These are phyloP conservation scores for Gnathonemus longibarbis DNA, from an alignment of 2,113 vertebrate genomes.

Conservation along the genomic window DNA sequence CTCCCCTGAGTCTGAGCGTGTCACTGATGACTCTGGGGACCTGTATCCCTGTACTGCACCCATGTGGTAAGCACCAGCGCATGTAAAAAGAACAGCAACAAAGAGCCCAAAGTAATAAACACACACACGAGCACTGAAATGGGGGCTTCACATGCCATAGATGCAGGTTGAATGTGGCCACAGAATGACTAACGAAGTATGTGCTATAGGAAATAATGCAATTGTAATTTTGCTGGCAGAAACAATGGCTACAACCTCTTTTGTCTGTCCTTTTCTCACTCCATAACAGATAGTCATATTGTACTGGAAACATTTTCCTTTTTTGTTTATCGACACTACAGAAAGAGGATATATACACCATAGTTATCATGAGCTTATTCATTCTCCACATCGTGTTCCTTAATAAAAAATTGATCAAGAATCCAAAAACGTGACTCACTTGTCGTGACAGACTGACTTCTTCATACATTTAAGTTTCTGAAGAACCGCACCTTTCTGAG, in stretches of 20 bases:
- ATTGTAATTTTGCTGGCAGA: not conserved
- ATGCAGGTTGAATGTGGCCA: not conserved
- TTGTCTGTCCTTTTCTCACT: not conserved
- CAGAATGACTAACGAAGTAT: not conserved
- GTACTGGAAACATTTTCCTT: not conserved
- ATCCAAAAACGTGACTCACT: not conserved
- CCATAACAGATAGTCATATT: not conserved
- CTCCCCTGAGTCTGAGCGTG: not conserved
- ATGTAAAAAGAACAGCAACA: not conserved
- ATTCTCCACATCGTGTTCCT: not conserved
- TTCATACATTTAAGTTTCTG: not conserved
- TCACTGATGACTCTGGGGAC: not conserved
- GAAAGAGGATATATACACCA: not conserved
- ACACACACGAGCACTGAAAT: not conserved
- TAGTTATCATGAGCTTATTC: not conserved
- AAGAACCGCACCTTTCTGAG: not conserved
- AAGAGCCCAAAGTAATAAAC: not conserved
- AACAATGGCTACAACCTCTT: not conserved
- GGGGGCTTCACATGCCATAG: not conserved
- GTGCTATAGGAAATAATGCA: not conserved
- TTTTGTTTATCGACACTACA: not conserved
- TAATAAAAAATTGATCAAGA: not conserved
- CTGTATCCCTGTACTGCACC: not conserved
- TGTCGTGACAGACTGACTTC: not conserved
- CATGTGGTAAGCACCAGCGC: not conserved